Evolutionary conservation across 2,888 invertebrate species (phyloP).

Genomic region (Theodoxus fluviatilis): DNA sequence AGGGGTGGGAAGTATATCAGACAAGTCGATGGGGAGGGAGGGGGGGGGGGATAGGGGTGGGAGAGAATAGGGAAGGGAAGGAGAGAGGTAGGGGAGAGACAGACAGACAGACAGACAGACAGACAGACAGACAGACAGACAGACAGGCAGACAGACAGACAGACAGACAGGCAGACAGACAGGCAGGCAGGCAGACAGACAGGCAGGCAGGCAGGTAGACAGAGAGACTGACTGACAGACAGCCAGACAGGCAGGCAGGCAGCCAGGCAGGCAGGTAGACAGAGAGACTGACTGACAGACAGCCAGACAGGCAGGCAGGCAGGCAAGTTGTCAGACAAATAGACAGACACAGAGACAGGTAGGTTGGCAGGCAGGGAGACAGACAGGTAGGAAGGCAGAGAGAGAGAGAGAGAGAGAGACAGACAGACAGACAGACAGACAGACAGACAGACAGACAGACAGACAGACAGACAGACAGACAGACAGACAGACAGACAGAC

Average conservation of each 20-base stretch:
- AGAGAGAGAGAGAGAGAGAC: constrained; percentile 22
- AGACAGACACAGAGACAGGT: background rate
- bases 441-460: background rate
- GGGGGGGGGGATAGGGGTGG: background rate
- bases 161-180: constrained; percentile 14
- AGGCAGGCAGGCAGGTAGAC: background rate
- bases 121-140: background rate
- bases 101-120: constrained; percentile 20
- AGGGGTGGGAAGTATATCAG: background rate
- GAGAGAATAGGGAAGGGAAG: background rate
- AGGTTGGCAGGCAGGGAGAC: background rate
- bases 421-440: constrained; percentile 14
- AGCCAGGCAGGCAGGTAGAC: too few species aligned
- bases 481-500: background rate
- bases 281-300: background rate
- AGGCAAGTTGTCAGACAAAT: background rate
- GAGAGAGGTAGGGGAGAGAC: background rate
- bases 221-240: background rate
- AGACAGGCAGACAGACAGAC: background rate
- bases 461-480: background rate
- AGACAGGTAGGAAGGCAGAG: constrained; percentile 6
- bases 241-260: background rate
- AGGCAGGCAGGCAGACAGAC: constrained; percentile 17
- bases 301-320: background rate
- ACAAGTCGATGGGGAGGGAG: background rate